Percentiles rank a stretch among this genome's conserved stretches.
Evolutionary conservation across 2,797 vertebrate species (phyloP).

Genomic region (Fistularia commersonii): DNA sequence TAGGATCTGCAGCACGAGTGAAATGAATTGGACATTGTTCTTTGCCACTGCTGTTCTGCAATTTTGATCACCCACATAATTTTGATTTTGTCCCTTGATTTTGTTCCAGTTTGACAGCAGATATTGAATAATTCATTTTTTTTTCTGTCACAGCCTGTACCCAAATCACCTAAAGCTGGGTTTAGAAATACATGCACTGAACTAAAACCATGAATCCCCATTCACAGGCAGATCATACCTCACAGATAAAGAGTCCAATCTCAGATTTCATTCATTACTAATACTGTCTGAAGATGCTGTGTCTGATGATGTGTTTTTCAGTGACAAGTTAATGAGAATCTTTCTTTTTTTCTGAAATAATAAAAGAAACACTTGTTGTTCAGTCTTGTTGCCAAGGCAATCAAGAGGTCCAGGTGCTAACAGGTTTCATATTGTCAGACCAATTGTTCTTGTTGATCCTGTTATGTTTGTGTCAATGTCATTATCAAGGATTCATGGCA

Average conservation of each 20-base stretch:
- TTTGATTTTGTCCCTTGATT: conserved; percentile 38
- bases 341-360: too few species aligned
- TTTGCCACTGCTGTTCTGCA: conserved; percentile 8
- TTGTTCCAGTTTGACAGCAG: conserved; percentile 25
- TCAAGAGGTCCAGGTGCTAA: too few species aligned
- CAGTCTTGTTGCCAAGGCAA: too few species aligned
- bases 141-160: conserved; percentile 29
- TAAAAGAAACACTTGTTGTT: too few species aligned
- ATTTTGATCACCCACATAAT: conserved; percentile 34
- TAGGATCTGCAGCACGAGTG: too few species aligned
- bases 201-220: conserved; percentile 32
- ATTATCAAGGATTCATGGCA: too few species aligned
- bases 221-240: conserved; percentile 6
- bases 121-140: conserved; percentile 56
- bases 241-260: conserved; percentile 12
- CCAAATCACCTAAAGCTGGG: conserved; percentile 41
- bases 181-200: conserved; percentile 38
- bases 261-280: conserved; percentile 5
- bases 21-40: conserved; percentile 4
- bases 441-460: too few species aligned
- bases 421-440: too few species aligned
- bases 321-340: background rate
- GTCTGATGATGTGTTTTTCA: background rate
- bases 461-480: too few species aligned
- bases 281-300: background rate